Conservation (phyloP, 2,888 invertebrate species). For the Mesopsocus fuscifrons region DNA sequence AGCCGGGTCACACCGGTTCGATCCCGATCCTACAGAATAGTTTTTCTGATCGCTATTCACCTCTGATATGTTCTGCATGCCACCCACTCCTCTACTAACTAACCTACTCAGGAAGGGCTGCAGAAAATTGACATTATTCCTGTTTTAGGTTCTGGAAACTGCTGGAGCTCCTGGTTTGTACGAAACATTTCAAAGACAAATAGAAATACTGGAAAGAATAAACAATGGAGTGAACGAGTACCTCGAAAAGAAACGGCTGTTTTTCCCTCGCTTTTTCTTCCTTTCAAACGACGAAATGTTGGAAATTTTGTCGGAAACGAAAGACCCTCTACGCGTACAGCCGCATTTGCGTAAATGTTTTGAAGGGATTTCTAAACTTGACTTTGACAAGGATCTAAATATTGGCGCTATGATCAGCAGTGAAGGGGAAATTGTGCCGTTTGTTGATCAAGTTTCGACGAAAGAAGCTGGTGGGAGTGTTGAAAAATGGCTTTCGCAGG, state of each 20-base stretch:
- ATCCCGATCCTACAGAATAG: no score
- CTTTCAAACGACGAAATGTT: slow-evolving; percentile 80
- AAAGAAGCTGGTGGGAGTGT: slow-evolving; percentile 60
- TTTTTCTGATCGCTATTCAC: no score
- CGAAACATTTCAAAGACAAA: slow-evolving; percentile 48
- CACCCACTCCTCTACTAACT: no score
- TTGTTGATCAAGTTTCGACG: slow-evolving; percentile 42
- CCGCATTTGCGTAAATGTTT: slow-evolving; percentile 77
- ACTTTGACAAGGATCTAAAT: slow-evolving; percentile 49
- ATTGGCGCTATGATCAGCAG: slow-evolving; percentile 61
- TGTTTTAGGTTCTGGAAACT: slow-evolving; percentile 33
- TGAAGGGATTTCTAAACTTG: slow-evolving; percentile 59
- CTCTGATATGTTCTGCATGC: no score
- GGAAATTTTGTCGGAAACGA: slow-evolving; percentile 76
- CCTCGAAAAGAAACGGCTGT: slow-evolving; percentile 65
- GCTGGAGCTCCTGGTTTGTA: slow-evolving; percentile 45
- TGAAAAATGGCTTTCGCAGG: slow-evolving; percentile 63
- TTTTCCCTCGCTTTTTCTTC: slow-evolving; percentile 69
- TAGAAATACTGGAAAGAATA: slow-evolving; percentile 52
- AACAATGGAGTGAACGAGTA: slow-evolving; percentile 68
- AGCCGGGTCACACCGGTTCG: no score
- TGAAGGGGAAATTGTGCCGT: slow-evolving; percentile 48
- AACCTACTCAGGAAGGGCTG: no score
- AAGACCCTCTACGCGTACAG: slow-evolving; percentile 65
- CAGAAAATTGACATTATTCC: no score